These are phyloP conservation scores for Heliconius aoede DNA, from an alignment of 2,888 invertebrate genomes.

Conservation along the genomic window DNA sequence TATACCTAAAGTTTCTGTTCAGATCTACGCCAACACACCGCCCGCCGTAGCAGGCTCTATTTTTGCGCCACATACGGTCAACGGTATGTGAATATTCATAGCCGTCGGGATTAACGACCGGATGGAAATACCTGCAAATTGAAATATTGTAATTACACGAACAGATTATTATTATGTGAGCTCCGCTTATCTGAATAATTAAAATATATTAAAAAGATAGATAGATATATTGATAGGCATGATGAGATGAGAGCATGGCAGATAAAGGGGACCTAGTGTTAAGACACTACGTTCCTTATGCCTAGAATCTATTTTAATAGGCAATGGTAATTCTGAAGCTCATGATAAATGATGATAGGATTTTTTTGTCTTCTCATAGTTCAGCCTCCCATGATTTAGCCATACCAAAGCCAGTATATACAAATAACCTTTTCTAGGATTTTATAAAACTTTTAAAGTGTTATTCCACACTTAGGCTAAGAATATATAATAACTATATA, in stretches of 20 bases:
- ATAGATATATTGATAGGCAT: too few relatives aligned
- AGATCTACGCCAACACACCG: slow-evolving; percentile 89
- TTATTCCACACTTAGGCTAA: background rate
- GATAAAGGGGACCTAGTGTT: too few relatives aligned
- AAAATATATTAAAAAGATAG: slow-evolving; percentile 12
- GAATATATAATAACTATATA: background rate
- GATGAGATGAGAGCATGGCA: too few relatives aligned
- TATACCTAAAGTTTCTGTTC: slow-evolving; percentile 91
- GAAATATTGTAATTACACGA: slow-evolving; percentile 30
- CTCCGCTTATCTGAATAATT: slow-evolving; percentile 29
- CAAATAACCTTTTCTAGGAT: too few relatives aligned
- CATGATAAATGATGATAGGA: too few relatives aligned
- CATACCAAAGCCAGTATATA: too few relatives aligned
- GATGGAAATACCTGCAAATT: slow-evolving; percentile 85
- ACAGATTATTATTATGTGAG: slow-evolving; percentile 33
- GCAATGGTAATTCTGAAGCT: too few relatives aligned
- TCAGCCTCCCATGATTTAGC: too few relatives aligned
- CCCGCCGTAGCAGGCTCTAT: slow-evolving; percentile 79
- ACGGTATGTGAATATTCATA: slow-evolving; percentile 92
- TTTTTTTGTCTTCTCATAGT: too few relatives aligned
- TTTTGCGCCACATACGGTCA: slow-evolving; percentile 93
- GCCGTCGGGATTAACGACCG: slow-evolving; percentile 92
- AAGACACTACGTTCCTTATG: too few relatives aligned
- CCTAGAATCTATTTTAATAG: too few relatives aligned
- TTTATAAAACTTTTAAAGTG: background rate